These are phyloP conservation scores for Vanessa tameamea DNA, from an alignment of 1,140 invertebrate genomes.

Conservation along the genomic window DNA sequence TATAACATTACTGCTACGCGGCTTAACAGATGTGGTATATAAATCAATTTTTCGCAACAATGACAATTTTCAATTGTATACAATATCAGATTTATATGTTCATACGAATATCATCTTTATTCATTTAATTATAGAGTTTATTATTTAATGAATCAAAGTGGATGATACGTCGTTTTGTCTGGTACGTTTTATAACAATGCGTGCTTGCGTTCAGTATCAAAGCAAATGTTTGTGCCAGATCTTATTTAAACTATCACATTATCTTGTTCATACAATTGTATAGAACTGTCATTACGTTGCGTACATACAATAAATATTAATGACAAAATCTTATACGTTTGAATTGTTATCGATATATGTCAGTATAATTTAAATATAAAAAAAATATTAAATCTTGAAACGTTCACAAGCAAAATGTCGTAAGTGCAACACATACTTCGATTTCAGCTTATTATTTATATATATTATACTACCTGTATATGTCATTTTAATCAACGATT, in stretches of 20 bases:
- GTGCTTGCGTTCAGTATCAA: constrained; percentile 34
- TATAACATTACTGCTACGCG: constrained; percentile 48
- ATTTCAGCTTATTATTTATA: no score
- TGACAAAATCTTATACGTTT: not conserved
- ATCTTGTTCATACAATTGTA: not conserved
- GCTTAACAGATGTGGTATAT: constrained; percentile 66
- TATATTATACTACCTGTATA: no score
- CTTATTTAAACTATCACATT: constrained; percentile 27
- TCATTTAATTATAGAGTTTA: not conserved
- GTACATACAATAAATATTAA: not conserved
- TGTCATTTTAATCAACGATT: no score
- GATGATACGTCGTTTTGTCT: constrained; percentile 23
- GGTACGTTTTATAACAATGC: constrained; percentile 40
- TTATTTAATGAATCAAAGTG: constrained; percentile 11
- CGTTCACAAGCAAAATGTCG: no score
- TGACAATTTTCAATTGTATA: constrained; percentile 26
- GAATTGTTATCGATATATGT: not conserved
- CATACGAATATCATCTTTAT: constrained; percentile 19
- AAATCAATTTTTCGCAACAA: constrained; percentile 78
- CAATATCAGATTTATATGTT: constrained; percentile 23
- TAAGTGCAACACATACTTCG: no score
- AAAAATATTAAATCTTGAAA: not conserved
- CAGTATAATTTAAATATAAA: not conserved
- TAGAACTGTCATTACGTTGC: not conserved
- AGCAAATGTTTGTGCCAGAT: constrained; percentile 38